Conservation (phyloP, 2,797 vertebrate species). For the Enteromius anoplus region DNA sequence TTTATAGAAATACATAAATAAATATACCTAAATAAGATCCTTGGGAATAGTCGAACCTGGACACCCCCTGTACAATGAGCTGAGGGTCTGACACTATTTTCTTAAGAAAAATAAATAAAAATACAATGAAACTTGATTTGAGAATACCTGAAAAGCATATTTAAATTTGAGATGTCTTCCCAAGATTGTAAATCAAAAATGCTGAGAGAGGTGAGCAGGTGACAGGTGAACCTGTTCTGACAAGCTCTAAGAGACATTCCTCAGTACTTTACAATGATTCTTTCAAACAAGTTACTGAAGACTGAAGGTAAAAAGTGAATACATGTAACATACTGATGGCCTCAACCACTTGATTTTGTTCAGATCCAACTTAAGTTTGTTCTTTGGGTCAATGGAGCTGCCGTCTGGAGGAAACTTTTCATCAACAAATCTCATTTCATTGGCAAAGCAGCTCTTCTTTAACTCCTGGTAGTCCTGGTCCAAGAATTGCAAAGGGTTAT, state of each 20-base stretch:
- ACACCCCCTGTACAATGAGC: conserved; percentile 70
- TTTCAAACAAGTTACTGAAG: neutral
- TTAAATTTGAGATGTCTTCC: neutral
- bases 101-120: conserved; percentile 54
- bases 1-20: neutral
- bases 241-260: conserved; percentile 3
- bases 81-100: conserved; percentile 61
- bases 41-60: conserved; percentile 77
- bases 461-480: conserved; percentile 70
- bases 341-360: conserved; percentile 69
- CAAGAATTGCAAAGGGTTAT: conserved; percentile 65
- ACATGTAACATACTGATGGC: conserved; percentile 67
- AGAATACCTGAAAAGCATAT: neutral
- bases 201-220: neutral
- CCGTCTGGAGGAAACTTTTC: conserved; percentile 68
- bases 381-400: conserved; percentile 66
- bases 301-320: neutral
- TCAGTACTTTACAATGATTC: neutral
- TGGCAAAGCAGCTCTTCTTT: conserved; percentile 57
- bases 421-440: conserved; percentile 63
- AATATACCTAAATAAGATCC: conserved; percentile 69
- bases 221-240: neutral
- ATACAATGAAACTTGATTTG: neutral
- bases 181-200: neutral
- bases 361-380: conserved; percentile 58